Percentiles rank a stretch among this genome's conserved stretches.
phyloP scores from a whole-genome alignment of 1,140 invertebrate species.

The Epicauta chinensis region DNA sequence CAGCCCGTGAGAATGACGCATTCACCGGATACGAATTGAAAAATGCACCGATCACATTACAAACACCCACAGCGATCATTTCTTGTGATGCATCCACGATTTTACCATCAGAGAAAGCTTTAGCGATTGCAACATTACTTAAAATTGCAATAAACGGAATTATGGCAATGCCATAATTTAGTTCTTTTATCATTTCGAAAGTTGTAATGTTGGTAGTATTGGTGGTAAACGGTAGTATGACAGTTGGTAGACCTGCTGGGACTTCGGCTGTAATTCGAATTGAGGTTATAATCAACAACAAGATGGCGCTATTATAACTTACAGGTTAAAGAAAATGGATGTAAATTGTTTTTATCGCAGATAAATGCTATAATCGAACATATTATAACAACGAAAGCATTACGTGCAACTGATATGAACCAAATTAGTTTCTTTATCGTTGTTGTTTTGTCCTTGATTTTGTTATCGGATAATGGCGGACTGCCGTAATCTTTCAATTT shows the following conservation, averaged over 20 bases:
- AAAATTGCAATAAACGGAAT: conserved; percentile 72
- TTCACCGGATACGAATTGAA: conserved; percentile 65
- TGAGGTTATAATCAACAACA: conserved; percentile 2
- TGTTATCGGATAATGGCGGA: conserved; percentile 19
- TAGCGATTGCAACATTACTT: conserved; percentile 80
- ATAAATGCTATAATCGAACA: conserved; percentile 55
- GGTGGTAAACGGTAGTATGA: conserved; percentile 45
- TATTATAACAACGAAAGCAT: conserved; percentile 69
- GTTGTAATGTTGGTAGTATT: conserved; percentile 47
- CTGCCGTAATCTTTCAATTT: conserved; percentile 35
- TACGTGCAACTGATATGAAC: conserved; percentile 63
- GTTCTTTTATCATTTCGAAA: conserved; percentile 51
- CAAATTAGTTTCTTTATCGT: conserved; percentile 51
- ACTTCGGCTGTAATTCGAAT: conserved; percentile 44
- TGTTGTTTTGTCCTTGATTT: conserved; percentile 16
- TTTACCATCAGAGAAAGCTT: conserved; percentile 60
- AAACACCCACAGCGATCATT: conserved; percentile 60
- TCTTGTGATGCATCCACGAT: conserved; percentile 59
- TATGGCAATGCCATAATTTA: conserved; percentile 63
- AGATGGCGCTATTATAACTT: conserved; percentile 13
- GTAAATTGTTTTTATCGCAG: conserved; percentile 34
- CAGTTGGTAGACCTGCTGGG: conserved; percentile 47
- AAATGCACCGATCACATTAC: conserved; percentile 68
- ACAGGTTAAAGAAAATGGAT: conserved; percentile 31
- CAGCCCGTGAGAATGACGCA: conserved; percentile 66